phyloP scores from a whole-genome alignment of 35 echinoderm and acorn worm genomes.

The Stichopus chloronotus region DNA sequence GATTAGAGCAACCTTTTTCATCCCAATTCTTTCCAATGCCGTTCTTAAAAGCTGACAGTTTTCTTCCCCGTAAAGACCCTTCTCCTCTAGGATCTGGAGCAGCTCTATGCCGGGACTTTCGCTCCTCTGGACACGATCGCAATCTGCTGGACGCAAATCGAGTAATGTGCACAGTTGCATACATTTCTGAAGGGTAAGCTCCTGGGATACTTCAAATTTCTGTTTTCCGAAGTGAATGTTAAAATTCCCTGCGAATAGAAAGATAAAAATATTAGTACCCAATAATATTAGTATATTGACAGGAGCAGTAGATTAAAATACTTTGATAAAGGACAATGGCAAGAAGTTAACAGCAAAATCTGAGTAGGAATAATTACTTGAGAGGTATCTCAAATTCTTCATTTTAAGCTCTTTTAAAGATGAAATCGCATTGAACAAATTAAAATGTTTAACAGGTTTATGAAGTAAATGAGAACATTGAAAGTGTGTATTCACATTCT shows the following conservation, averaged over 20 bases:
- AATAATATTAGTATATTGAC: too few species aligned
- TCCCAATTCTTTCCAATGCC: slow-evolving; percentile 15
- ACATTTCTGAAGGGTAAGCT: slow-evolving; percentile 44
- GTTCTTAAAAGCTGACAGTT: not conserved
- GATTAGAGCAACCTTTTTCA: not conserved
- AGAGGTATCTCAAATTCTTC: too few species aligned
- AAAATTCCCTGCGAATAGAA: not conserved
- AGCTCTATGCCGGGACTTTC: not conserved
- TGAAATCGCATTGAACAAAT: too few species aligned
- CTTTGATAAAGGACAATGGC: too few species aligned
- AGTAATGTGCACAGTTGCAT: slow-evolving; percentile 13
- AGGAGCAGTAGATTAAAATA: too few species aligned
- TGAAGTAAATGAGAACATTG: too few species aligned
- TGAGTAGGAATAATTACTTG: too few species aligned
- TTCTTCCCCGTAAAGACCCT: not conserved
- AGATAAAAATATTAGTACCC: not conserved
- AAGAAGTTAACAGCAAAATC: too few species aligned
- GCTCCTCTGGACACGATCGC: not conserved
- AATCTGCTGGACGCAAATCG: slow-evolving; percentile 14
- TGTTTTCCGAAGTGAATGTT: slow-evolving; percentile 28
- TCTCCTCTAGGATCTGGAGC: slow-evolving; percentile 27
- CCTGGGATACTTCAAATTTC: slow-evolving; percentile 27
- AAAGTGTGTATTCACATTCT: too few species aligned
- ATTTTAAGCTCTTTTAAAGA: too few species aligned
- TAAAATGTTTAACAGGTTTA: too few species aligned